These are phyloP conservation scores for Cryptomyrus ogoouensis DNA, from an alignment of 2,113 vertebrate species.

Conservation along the genomic window DNA sequence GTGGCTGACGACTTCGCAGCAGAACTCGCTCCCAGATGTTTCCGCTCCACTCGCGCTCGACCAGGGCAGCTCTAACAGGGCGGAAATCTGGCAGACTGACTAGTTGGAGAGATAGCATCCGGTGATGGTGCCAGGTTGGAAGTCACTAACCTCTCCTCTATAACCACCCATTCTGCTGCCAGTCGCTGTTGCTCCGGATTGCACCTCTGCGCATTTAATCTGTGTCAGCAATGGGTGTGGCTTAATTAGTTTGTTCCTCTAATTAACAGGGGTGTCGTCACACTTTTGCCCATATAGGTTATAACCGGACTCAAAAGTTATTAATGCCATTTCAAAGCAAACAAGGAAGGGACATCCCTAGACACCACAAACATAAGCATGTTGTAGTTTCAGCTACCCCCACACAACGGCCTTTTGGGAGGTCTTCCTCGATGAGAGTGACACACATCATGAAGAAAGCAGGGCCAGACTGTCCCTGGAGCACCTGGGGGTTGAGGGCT, in stretches of 20 bases:
- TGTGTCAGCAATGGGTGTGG: not conserved
- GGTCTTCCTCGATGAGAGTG: not conserved
- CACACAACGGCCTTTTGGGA: not conserved
- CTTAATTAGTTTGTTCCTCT: not conserved
- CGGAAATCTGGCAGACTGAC: not conserved
- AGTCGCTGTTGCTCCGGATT: not conserved
- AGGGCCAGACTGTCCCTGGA: not conserved
- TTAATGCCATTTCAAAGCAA: not conserved
- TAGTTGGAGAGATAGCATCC: not conserved
- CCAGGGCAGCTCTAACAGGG: not conserved
- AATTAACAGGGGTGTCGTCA: not conserved
- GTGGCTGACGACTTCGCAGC: not conserved
- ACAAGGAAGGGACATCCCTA: not conserved
- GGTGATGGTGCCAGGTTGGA: not conserved
- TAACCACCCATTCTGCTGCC: not conserved
- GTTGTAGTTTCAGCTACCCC: not conserved
- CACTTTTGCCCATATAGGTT: not conserved
- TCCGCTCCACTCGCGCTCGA: not conserved
- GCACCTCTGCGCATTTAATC: not conserved
- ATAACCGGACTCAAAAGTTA: not conserved
- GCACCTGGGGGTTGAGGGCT: not conserved
- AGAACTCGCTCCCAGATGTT: not conserved
- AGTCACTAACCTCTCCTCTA: not conserved
- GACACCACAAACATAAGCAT: not conserved
- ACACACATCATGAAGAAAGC: not conserved